Conservation (phyloP, 2,888 invertebrate species). For the Eupithecia subumbrata region DNA sequence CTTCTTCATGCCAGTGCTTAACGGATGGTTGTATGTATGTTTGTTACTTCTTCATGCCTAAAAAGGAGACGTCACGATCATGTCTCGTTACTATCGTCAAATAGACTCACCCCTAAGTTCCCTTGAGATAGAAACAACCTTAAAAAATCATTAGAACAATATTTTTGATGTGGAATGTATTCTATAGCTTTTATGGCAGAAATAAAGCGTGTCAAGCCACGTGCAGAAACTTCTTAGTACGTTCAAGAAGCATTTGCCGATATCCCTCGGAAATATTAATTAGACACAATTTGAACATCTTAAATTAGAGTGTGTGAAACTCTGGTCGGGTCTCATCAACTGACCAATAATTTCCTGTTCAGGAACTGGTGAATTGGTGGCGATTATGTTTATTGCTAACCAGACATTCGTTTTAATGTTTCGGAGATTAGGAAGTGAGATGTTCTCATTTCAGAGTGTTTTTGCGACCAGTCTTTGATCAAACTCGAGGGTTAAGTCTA, state of each 20-base stretch:
- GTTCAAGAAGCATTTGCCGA: conserved; percentile 24
- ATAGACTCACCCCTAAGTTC: no score
- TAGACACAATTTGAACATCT: conserved; percentile 37
- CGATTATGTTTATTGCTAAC: conserved; percentile 62
- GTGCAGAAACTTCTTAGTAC: not conserved
- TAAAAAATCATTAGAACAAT: no score
- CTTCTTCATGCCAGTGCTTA: no score
- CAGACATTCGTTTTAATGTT: conserved; percentile 58
- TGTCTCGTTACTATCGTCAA: no score
- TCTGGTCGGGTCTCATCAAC: conserved; percentile 42
- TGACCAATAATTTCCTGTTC: conserved; percentile 61
- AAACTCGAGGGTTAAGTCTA: no score
- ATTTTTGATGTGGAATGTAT: no score
- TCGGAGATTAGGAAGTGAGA: conserved; percentile 2
- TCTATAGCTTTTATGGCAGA: no score
- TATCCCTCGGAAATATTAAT: conserved; percentile 45
- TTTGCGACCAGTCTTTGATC: not conserved
- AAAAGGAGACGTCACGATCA: no score
- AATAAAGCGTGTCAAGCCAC: not conserved
- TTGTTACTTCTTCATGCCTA: no score
- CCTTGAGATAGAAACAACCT: no score
- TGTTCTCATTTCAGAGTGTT: not conserved
- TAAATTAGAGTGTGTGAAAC: conserved; percentile 45
- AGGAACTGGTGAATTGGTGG: conserved; percentile 52
- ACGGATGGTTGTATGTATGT: no score